phyloP scores from a whole-genome alignment of 2,888 invertebrate species.

The Callimorpha dominula region DNA sequence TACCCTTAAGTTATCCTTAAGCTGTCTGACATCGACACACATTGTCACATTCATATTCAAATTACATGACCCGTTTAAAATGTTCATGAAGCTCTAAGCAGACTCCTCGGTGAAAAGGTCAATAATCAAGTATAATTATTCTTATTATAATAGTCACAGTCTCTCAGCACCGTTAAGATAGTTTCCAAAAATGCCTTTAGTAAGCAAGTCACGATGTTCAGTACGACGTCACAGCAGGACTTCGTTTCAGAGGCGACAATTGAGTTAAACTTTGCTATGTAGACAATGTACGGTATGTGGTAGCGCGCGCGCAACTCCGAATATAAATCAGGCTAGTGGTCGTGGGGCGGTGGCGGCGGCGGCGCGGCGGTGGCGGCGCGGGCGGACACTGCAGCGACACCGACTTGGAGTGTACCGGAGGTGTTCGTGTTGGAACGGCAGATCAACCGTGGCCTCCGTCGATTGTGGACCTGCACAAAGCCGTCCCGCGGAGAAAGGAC shows the following conservation, averaged over 20 bases:
- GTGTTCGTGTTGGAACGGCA: constrained; percentile 66
- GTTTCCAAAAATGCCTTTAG: constrained; percentile 44
- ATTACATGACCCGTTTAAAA: constrained; percentile 38
- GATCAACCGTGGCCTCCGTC: constrained; percentile 80
- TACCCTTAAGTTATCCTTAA: constrained; percentile 11
- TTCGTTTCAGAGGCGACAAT: constrained; percentile 40
- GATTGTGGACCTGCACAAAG: constrained; percentile 76
- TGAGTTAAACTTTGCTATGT: constrained; percentile 58
- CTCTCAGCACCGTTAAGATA: constrained; percentile 36
- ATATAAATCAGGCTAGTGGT: constrained; percentile 71
- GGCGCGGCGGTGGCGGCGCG: constrained; percentile 51
- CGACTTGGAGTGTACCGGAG: constrained; percentile 64
- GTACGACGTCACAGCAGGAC: constrained; percentile 56
- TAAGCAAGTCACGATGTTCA: constrained; percentile 40
- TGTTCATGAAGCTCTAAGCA: constrained; percentile 31
- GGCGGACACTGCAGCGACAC: constrained; percentile 54
- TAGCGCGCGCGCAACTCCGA: constrained; percentile 61
- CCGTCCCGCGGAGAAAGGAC: constrained; percentile 75
- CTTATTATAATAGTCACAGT: constrained; percentile 10
- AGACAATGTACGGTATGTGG: constrained; percentile 65
- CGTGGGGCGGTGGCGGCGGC: constrained; percentile 55
- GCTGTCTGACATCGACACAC: constrained; percentile 1
- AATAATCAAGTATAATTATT: constrained; percentile 34
- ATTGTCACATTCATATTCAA: constrained; percentile 20
- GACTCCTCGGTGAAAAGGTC: constrained; percentile 38